phyloP scores from a whole-genome alignment of 1,140 invertebrate genomes.

The Brachionus sp. region DNA sequence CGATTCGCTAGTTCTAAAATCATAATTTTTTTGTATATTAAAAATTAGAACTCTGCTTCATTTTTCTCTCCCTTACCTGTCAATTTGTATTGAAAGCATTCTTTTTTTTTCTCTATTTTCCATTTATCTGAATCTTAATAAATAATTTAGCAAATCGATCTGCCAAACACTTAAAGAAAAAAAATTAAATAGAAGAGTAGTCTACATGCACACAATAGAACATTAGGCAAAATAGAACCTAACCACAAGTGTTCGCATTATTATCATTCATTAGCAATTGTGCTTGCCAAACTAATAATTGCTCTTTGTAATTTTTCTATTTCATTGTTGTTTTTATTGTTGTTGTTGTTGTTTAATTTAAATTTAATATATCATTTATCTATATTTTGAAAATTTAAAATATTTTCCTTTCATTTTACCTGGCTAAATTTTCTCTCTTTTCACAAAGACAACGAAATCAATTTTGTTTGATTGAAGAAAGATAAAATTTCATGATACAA shows the following conservation, averaged over 20 bases:
- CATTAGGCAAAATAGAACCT: neutral
- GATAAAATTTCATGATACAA: conserved; percentile 22
- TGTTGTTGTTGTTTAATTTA: conserved; percentile 42
- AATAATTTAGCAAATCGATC: conserved; percentile 34
- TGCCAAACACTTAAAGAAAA: neutral
- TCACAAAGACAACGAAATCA: neutral
- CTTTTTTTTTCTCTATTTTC: neutral
- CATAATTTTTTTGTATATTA: neutral
- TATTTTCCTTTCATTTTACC: conserved; percentile 4
- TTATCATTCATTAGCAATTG: conserved; percentile 33
- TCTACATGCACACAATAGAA: conserved; percentile 19
- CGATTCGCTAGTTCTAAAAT: neutral
- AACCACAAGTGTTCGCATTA: conserved; percentile 21
- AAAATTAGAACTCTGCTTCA: neutral
- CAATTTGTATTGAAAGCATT: conserved; percentile 37
- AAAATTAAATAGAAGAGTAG: neutral
- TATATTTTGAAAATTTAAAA: conserved; percentile 15
- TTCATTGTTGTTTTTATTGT: neutral
- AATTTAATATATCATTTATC: conserved; percentile 42
- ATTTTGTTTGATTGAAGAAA: conserved; percentile 13
- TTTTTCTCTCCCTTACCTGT: conserved; percentile 11
- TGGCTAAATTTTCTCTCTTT: neutral
- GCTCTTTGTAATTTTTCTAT: conserved; percentile 17
- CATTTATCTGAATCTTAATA: conserved; percentile 32
- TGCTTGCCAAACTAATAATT: neutral